A percentile compares a stretch with the other conserved stretches of the same genome.
These are phyloP conservation scores for Xiphorhynchus elegans DNA, from an alignment of 2,113 vertebrate genomes.

Conservation along the genomic window DNA sequence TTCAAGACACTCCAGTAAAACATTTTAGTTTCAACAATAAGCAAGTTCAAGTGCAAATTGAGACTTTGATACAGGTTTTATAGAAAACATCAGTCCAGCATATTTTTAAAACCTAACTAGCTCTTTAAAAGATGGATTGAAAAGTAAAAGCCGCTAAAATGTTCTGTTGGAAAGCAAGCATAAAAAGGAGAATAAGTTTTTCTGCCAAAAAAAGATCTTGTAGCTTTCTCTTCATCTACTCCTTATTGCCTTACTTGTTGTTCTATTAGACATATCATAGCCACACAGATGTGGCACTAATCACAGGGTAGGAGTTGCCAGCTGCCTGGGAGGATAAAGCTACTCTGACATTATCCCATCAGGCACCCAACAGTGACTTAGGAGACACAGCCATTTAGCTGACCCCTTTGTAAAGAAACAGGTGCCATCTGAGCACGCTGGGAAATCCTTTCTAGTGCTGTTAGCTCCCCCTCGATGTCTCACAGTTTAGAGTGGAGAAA, in stretches of 20 bases:
- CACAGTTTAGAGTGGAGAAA: not conserved
- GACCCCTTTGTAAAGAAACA: slow-evolving; percentile 19
- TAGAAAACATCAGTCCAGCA: not conserved
- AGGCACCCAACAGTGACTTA: slow-evolving; percentile 28
- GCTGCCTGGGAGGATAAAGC: slow-evolving; percentile 42
- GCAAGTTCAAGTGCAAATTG: not conserved
- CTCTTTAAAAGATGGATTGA: not conserved
- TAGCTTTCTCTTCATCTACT: not conserved
- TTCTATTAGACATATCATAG: not conserved
- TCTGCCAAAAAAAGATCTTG: not conserved
- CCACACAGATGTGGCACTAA: slow-evolving; percentile 41
- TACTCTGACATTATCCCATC: slow-evolving; percentile 52
- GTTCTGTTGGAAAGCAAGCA: not conserved
- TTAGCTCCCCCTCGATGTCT: not conserved
- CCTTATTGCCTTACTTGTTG: slow-evolving; percentile 9
- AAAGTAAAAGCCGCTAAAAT: not conserved
- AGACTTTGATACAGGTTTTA: not conserved
- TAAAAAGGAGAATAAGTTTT: not conserved
- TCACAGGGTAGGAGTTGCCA: slow-evolving; percentile 26
- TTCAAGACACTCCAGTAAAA: not conserved
- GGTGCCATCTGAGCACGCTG: slow-evolving; percentile 18
- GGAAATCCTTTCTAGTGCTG: slow-evolving; percentile 1
- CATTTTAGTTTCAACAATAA: not conserved
- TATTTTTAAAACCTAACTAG: not conserved
- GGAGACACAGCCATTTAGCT: slow-evolving; percentile 15